Evolutionary conservation across 2,888 invertebrate species (phyloP).

Genomic region (Spicauda simplicius): DNA sequence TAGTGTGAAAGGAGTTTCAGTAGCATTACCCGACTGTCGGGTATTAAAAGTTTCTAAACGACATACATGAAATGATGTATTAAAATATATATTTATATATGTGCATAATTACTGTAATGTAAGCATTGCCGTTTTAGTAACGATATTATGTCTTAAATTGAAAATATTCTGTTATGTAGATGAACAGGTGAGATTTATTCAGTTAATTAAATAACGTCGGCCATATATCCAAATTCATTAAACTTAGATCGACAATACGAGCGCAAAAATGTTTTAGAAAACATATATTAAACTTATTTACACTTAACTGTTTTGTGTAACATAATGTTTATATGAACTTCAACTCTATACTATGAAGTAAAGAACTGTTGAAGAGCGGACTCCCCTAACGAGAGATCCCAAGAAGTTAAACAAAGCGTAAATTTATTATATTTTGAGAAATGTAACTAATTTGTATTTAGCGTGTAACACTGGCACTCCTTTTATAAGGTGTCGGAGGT

Average conservation of each 20-base stretch:
- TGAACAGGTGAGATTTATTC: not conserved
- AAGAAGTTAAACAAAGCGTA: not conserved
- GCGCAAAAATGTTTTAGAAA: slow-evolving; percentile 4
- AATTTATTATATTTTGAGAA: slow-evolving; percentile 21
- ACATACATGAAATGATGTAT: not conserved
- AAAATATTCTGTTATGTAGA: too few species aligned
- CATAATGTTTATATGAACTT: slow-evolving; percentile 29
- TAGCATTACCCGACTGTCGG: not conserved
- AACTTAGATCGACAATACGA: slow-evolving; percentile 6
- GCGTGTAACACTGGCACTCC: slow-evolving; percentile 63
- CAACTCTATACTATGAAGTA: too few species aligned
- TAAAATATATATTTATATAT: not conserved
- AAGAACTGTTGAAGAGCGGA: slow-evolving; percentile 18
- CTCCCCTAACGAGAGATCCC: slow-evolving; percentile 8
- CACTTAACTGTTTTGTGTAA: slow-evolving; percentile 15
- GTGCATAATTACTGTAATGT: not conserved
- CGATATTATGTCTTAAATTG: too few species aligned
- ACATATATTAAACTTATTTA: too few species aligned
- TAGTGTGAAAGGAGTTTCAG: not conserved
- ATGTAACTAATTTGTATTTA: slow-evolving; percentile 47
- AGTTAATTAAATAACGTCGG: not conserved
- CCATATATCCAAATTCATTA: slow-evolving; percentile 5
- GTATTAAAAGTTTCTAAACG: not conserved
- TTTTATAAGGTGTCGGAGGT: slow-evolving; percentile 37
- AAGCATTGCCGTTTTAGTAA: too few species aligned